Conservation (phyloP, 2,888 invertebrate species). For the Sisyra terminalis region DNA sequence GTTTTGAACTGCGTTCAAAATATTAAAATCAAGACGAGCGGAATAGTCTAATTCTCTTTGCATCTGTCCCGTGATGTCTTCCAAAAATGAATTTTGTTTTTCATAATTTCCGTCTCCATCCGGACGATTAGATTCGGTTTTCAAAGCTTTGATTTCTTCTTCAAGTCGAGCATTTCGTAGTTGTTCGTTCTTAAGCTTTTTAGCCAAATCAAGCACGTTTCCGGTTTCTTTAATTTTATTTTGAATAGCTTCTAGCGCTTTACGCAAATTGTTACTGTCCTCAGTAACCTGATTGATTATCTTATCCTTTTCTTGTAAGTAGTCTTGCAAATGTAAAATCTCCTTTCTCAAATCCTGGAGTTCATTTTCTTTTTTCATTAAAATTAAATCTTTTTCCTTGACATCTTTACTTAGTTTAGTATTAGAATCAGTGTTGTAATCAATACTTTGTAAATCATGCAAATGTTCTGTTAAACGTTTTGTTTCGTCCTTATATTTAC, state of each 20-base stretch:
- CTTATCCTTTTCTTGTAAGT: constrained; percentile 39
- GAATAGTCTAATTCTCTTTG: constrained; percentile 41
- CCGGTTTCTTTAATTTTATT: constrained; percentile 34
- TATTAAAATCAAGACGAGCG: constrained; percentile 38
- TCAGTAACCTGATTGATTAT: constrained; percentile 39
- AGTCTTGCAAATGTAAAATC: constrained; percentile 34
- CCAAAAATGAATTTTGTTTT: constrained; percentile 23
- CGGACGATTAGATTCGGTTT: constrained; percentile 23
- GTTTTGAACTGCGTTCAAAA: constrained; percentile 35
- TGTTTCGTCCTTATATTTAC: constrained; percentile 33
- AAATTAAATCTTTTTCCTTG: constrained; percentile 24
- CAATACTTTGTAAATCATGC: constrained; percentile 16
- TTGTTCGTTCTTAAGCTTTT: constrained; percentile 35
- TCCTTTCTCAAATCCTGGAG: constrained; percentile 31
- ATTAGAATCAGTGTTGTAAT: constrained; percentile 10
- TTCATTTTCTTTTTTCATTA: constrained; percentile 23
- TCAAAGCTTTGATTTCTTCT: constrained; percentile 21
- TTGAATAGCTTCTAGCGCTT: constrained; percentile 31
- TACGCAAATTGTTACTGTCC: constrained; percentile 35
- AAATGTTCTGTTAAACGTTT: constrained; percentile 29
- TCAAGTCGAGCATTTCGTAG: constrained; percentile 26
- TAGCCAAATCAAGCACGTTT: constrained; percentile 39
- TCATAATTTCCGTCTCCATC: constrained; percentile 23
- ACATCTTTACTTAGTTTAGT: constrained; percentile 15
- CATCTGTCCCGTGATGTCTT: constrained; percentile 36